A percentile compares a stretch with the other conserved stretches of the same genome.
Conservation (phyloP, 2,888 invertebrate genomes). For the Drosophila maculinotata region DNA sequence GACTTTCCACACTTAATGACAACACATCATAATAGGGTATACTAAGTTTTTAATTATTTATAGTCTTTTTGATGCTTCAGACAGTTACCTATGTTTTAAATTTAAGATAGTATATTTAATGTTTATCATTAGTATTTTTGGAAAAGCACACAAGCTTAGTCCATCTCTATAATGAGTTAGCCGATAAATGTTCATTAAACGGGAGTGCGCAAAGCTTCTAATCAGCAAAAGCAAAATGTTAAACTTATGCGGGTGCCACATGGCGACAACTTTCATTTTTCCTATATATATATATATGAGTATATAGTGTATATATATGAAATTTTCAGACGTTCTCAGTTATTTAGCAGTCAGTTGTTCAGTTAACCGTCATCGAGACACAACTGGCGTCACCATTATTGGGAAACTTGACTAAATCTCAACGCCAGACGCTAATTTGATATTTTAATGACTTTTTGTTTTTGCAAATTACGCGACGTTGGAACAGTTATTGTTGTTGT, state of each 20-base stretch:
- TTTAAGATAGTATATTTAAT: too few relatives aligned
- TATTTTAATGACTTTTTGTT: slow-evolving; percentile 74
- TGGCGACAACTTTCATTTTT: slow-evolving; percentile 60
- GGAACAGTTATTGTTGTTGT: slow-evolving; percentile 25
- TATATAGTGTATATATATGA: neutral
- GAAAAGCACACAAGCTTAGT: too few relatives aligned
- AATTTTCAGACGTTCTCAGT: slow-evolving; percentile 30
- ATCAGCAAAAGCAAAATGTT: slow-evolving; percentile 48
- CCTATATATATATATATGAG: neutral
- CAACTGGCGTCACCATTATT: slow-evolving; percentile 45
- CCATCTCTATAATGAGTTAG: neutral
- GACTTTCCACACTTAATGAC: too few relatives aligned
- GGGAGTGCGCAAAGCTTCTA: slow-evolving; percentile 16
- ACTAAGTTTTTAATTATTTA: too few relatives aligned
- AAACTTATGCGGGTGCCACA: slow-evolving; percentile 60
- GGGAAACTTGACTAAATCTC: slow-evolving; percentile 56
- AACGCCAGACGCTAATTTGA: slow-evolving; percentile 71
- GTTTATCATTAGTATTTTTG: too few relatives aligned
- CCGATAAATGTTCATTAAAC: slow-evolving; percentile 8
- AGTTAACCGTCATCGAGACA: slow-evolving; percentile 33
- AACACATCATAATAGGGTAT: too few relatives aligned
- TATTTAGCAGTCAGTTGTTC: slow-evolving; percentile 37
- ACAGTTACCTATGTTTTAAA: too few relatives aligned
- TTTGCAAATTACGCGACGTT: slow-evolving; percentile 65
- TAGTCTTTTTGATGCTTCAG: too few relatives aligned